Evolutionary conservation across 2,113 vertebrate genomes (phyloP).

Genomic region (Tricholaema leucomelas): DNA sequence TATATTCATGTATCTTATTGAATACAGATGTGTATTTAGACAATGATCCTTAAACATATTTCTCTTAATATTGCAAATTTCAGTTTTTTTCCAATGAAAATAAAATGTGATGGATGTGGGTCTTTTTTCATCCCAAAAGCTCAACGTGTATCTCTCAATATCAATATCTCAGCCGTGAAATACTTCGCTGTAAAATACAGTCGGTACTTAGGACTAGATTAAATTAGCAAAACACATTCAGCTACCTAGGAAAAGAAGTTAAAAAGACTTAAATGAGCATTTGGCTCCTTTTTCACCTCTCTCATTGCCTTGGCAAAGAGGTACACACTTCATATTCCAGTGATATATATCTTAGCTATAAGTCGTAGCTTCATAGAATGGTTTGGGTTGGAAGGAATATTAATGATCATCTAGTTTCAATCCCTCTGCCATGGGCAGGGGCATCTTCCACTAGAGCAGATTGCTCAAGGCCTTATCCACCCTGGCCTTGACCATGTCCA

Average conservation of each 20-base stretch:
- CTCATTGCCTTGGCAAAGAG: background rate
- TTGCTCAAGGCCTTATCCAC: no score
- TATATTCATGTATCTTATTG: background rate
- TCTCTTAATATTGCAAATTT: background rate
- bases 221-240: constrained; percentile 34
- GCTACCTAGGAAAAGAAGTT: background rate
- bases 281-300: background rate
- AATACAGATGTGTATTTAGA: background rate
- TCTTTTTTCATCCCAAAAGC: background rate
- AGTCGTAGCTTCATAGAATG: no score
- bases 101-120: background rate
- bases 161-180: constrained; percentile 34
- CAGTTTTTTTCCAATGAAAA: constrained; percentile 36
- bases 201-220: constrained; percentile 12
- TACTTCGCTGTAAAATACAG: background rate
- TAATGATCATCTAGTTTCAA: no score
- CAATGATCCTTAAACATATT: background rate
- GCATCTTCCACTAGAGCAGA: no score
- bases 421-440: no score
- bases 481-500: no score
- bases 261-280: background rate
- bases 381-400: no score
- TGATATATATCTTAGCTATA: background rate
- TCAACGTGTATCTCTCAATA: constrained; percentile 7
- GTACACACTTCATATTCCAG: background rate